A percentile compares a stretch with the other conserved stretches of the same genome.
These are phyloP conservation scores for Drosophila quinaria DNA, from an alignment of 2,888 invertebrate species.

Conservation along the genomic window DNA sequence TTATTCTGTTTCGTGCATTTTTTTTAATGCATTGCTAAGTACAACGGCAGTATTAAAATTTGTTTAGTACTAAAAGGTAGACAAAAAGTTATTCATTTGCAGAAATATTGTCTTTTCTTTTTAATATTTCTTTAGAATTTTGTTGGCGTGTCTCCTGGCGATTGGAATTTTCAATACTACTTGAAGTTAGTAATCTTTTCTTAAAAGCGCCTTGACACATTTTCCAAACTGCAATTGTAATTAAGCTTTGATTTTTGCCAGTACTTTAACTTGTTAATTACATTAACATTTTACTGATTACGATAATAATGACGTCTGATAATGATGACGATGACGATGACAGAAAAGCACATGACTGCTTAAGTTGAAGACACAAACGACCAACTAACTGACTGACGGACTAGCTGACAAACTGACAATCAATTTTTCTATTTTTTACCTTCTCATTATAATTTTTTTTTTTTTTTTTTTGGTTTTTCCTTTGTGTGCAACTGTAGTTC, in stretches of 20 bases:
- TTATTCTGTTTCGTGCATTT: neutral
- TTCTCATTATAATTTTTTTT: neutral
- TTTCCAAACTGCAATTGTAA: slow-evolving; percentile 51
- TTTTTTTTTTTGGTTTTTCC: neutral
- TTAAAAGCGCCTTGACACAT: slow-evolving; percentile 55
- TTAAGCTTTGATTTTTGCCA: slow-evolving; percentile 60
- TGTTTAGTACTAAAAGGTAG: too few species aligned
- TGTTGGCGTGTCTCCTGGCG: neutral
- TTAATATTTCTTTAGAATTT: neutral
- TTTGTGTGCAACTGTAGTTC: slow-evolving; percentile 35
- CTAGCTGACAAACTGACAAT: slow-evolving; percentile 56
- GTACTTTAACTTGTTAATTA: slow-evolving; percentile 71
- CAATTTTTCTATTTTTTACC: slow-evolving; percentile 44
- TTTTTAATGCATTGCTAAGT: neutral
- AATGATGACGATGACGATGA: slow-evolving; percentile 44
- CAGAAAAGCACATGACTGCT: slow-evolving; percentile 39
- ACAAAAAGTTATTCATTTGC: neutral
- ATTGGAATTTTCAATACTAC: neutral
- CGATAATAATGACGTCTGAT: slow-evolving; percentile 16
- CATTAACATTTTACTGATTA: slow-evolving; percentile 57
- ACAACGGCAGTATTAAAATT: neutral
- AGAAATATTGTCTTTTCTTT: neutral
- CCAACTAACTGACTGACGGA: slow-evolving; percentile 41
- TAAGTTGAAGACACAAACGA: slow-evolving; percentile 25
- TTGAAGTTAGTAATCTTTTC: slow-evolving; percentile 18